Evolutionary conservation across 2,888 invertebrate genomes (phyloP), one percentile per base, ranked within the genome.

Genomic region (Drosophila meridionalis): DNA sequence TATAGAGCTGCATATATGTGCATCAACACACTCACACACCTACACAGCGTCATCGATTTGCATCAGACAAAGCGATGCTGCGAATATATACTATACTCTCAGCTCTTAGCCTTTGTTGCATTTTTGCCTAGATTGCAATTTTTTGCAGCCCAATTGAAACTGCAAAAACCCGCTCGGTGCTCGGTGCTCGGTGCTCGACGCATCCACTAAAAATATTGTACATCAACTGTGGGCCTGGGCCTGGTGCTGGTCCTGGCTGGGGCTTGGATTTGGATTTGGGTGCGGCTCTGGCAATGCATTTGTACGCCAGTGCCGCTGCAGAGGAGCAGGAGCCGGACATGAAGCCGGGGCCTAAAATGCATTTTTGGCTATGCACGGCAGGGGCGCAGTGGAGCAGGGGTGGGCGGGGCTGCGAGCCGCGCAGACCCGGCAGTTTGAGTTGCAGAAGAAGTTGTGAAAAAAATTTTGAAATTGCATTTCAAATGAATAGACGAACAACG

Each of bases 51-150:
- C 56, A 72, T 77, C 59, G 74, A 77, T 75, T 77, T 72, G 62
- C 66, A 79, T 71, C 78, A 69, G 75, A 80, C 80, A 80, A 80
- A 80, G 78, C 68, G 47, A 12, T 53, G 52, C 74, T 73, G 70
- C 59, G 80, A 70, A 76, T 79, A 76, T 78, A 65, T 70, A 76
- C 70, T 78, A 63, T 69, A 76, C 71, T 71, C 72, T 73, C 74
- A 75, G 66, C 79, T 75, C 89, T 89, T 88, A 87, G 85, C 79
- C 90, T 89, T 88, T 90, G 90, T 87, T 90, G 90, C 90, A 90
- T 89, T 90, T 90, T 86, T 89, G 89, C 82, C 83, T 90, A 87
- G 88, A 90, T 90, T 90, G 89, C 90, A 90, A 79, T 90, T 90
- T 89, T 90, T 87, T 87, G 87, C 89, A 82, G 78, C 71, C 78